phyloP scores from a whole-genome alignment of 2,888 invertebrate species.

The Coelinius sp. region DNA sequence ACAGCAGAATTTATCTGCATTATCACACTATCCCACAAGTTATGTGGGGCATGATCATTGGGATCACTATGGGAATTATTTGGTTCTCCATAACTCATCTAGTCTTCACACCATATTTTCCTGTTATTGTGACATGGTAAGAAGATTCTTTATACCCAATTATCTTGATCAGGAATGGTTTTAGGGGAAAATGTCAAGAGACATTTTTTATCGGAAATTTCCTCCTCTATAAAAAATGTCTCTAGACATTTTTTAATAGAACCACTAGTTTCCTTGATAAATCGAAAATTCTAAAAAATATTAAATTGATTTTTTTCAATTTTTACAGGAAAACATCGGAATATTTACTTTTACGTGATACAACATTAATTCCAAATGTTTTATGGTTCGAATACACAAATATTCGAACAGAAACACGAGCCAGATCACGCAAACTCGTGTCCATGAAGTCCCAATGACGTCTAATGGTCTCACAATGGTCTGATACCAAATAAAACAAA shows the following conservation, averaged over 20 bases:
- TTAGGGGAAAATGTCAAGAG: too few species aligned
- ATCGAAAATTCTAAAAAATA: background rate
- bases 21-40: conserved; percentile 91
- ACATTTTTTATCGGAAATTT: too few species aligned
- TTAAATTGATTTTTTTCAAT: conserved; percentile 54
- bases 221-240: too few species aligned
- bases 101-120: conserved; percentile 87
- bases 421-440: conserved; percentile 84
- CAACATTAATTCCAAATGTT: conserved; percentile 91
- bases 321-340: conserved; percentile 84
- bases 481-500: conserved; percentile 51
- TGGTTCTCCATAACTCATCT: conserved; percentile 89
- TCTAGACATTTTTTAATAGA: background rate
- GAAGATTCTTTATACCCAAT: conserved; percentile 61
- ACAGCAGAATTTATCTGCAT: conserved; percentile 85
- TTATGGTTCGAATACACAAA: conserved; percentile 95
- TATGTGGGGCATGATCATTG: conserved; percentile 82
- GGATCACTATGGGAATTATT: conserved; percentile 80
- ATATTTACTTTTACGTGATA: conserved; percentile 88
- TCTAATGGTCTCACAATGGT: conserved; percentile 72
- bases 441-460: conserved; percentile 89
- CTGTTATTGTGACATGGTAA: conserved; percentile 88
- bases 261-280: too few species aligned
- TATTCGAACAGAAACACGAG: conserved; percentile 85
- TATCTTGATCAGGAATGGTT: conserved; percentile 13